Conservation (phyloP, 2,888 invertebrate genomes). For the Euplagia quadripunctaria region DNA sequence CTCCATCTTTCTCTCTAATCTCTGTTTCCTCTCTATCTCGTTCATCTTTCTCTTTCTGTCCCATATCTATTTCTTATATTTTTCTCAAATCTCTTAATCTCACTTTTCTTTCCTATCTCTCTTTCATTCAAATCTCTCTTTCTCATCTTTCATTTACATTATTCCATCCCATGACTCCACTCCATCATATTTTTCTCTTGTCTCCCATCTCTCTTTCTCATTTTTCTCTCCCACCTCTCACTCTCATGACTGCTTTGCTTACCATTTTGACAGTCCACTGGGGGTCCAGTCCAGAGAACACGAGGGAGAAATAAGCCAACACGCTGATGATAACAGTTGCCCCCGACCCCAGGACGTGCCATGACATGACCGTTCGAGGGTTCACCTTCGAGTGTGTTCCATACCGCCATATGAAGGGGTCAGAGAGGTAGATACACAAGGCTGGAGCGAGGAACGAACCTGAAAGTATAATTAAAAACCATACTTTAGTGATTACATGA, state of each 20-base stretch:
- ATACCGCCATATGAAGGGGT: slow-evolving; percentile 75
- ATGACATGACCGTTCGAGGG: slow-evolving; percentile 30
- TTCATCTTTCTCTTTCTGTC: no score
- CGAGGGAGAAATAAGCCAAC: not conserved
- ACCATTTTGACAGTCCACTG: slow-evolving; percentile 16
- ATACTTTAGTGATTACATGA: no score
- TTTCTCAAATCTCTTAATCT: no score
- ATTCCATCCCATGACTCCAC: no score
- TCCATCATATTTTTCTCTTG: not conserved
- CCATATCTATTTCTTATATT: no score
- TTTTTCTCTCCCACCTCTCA: not conserved
- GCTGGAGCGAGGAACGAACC: slow-evolving; percentile 74
- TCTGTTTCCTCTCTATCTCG: no score
- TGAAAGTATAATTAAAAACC: slow-evolving; percentile 34
- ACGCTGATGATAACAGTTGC: slow-evolving; percentile 49
- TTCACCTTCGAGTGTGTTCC: slow-evolving; percentile 42
- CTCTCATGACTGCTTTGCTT: not conserved
- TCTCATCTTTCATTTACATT: no score
- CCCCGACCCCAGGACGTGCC: slow-evolving; percentile 56
- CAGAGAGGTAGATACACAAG: slow-evolving; percentile 76
- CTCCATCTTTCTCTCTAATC: no score
- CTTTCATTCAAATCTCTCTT: no score
- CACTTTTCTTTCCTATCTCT: no score
- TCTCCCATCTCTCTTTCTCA: not conserved
- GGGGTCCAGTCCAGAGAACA: slow-evolving; percentile 6